phyloP scores from a whole-genome alignment of 1,140 invertebrate species.

The Leptonema lineaticorne region DNA sequence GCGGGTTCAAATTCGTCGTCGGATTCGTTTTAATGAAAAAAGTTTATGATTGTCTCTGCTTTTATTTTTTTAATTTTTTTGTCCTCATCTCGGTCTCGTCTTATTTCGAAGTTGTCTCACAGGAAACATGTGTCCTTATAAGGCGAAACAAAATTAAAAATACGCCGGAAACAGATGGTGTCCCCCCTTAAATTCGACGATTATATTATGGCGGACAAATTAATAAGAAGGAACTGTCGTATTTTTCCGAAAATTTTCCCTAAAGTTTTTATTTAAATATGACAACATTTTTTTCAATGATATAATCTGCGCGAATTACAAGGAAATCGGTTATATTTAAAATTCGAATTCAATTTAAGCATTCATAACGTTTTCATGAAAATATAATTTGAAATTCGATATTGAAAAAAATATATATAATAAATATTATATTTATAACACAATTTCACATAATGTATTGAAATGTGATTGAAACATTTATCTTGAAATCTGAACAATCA shows the following conservation, averaged over 20 bases:
- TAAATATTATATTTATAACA: too few species aligned
- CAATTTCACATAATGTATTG: too few species aligned
- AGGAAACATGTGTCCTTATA: slow-evolving; percentile 27
- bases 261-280: too few species aligned
- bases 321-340: too few species aligned
- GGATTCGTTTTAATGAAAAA: slow-evolving; percentile 29
- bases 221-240: background rate
- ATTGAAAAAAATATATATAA: too few species aligned
- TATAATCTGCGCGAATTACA: too few species aligned
- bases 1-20: too few species aligned
- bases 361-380: background rate
- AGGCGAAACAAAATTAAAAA: slow-evolving; percentile 31
- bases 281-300: too few species aligned
- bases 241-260: background rate
- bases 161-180: slow-evolving; percentile 28
- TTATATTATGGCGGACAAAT: slow-evolving; percentile 2
- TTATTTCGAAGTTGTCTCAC: slow-evolving; percentile 22
- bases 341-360: background rate
- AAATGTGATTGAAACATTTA: too few species aligned
- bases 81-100: too few species aligned
- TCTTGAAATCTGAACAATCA: too few species aligned
- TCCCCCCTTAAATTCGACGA: slow-evolving; percentile 14
- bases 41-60: slow-evolving; percentile 28
- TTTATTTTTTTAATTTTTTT: too few species aligned
- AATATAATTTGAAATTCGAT: background rate